Conservation (phyloP, 2,888 invertebrate genomes). For the Xanthostigma xanthostigma region DNA sequence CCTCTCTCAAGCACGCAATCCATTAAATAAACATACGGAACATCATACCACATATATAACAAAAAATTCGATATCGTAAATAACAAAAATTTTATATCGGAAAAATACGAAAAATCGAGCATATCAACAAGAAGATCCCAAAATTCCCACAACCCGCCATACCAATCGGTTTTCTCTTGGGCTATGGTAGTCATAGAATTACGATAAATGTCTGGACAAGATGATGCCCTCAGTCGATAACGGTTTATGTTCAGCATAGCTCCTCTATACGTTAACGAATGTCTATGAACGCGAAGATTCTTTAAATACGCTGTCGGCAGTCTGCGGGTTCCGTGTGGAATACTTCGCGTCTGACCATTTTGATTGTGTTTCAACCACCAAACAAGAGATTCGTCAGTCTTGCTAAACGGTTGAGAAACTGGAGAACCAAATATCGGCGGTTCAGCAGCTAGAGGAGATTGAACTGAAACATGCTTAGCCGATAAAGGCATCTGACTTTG, state of each 20-base stretch:
- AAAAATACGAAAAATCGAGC: conserved; percentile 67
- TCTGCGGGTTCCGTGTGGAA: conserved; percentile 21
- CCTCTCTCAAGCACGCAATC: conserved; percentile 64
- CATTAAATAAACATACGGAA: conserved; percentile 81
- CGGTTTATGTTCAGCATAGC: conserved; percentile 75
- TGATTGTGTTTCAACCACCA: conserved; percentile 40
- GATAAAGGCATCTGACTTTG: conserved; percentile 19
- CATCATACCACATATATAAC: conserved; percentile 85
- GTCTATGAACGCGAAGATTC: conserved; percentile 57
- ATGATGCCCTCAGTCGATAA: conserved; percentile 67
- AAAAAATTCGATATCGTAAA: conserved; percentile 81
- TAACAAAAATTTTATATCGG: conserved; percentile 53
- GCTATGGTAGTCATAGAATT: conserved; percentile 76
- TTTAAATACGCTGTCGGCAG: conserved; percentile 52
- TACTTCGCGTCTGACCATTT: conserved; percentile 26
- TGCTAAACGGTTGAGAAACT: conserved; percentile 25
- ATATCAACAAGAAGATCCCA: conserved; percentile 63
- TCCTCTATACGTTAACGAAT: conserved; percentile 69
- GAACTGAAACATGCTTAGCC: conserved; percentile 21
- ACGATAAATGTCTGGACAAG: conserved; percentile 80
- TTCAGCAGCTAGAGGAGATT: conserved; percentile 26
- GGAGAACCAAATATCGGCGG: conserved; percentile 23
- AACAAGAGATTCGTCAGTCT: conserved; percentile 32
- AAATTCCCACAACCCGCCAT: conserved; percentile 59
- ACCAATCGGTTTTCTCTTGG: conserved; percentile 63